Base-by-base conservation (phyloP, 2,797 vertebrate genomes). In the Thalassophryne amazonica region DNA sequence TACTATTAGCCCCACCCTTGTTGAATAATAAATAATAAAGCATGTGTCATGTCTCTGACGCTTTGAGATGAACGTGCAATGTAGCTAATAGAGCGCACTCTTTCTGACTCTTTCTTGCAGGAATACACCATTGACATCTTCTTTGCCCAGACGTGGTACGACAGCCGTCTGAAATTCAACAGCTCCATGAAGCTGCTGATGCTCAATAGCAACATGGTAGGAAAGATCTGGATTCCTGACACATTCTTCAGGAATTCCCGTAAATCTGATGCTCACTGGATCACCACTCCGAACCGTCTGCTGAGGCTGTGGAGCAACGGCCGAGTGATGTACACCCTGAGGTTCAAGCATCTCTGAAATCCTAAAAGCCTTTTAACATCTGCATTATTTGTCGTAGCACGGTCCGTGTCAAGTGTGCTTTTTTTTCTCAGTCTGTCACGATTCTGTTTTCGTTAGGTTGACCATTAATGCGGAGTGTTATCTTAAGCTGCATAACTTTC, bases 401-500 rank as follows among this genome's bases (percentile, higher is more conserved):
- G 36, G 37, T 46, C 7, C 59, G 19, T 5, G 19, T 20, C 20
- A 43, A 54, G 47, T 37, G 14, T 46, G 46, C 34, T 40, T 20
- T 14, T 42, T 22, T 34, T 40, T 28, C 10, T 43, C 16, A 47
- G 20, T 84, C 55, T 87, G 63, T 86, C 75, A 77, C 69, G 69
- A 86, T 76, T 87, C 66, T 86, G 73, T 86, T 83, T 84, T 66
- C 85, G 86, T 91, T 81, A 98, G 97, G 88, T 91, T 99, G 89
- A 99, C 97, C 85, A 99, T 98, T 90, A 98, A 98, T 90, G 96
- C 95, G 86, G 95, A 99, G 91, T 99, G 97, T 86, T 98, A 99
- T 78, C 95, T 99, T 90, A 97, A 98, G 88, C 95, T 99, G 89
- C 96, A 98, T 92, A 98, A 99, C 88, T 99, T 99, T 91, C 96